Percentiles rank a stretch among this genome's conserved stretches.
These are phyloP conservation scores for Melanostoma scalare DNA, from an alignment of 2,888 invertebrate genomes.

Conservation along the genomic window DNA sequence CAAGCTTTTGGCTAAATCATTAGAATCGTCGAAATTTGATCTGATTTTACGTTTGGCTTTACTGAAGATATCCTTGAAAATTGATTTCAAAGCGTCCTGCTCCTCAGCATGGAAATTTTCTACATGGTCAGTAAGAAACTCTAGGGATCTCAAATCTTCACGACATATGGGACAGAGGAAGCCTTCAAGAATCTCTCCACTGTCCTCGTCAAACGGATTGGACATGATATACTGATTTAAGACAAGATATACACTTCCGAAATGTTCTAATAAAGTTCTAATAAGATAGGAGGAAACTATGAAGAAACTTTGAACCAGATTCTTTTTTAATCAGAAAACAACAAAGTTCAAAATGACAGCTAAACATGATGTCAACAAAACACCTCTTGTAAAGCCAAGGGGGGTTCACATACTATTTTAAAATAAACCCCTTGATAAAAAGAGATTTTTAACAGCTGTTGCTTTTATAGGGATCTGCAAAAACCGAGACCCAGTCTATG, in stretches of 20 bases:
- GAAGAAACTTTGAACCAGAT: background rate
- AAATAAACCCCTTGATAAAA: too few relatives aligned
- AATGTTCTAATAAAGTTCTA: too few relatives aligned
- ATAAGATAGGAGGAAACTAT: constrained; percentile 19
- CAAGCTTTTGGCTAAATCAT: constrained; percentile 84
- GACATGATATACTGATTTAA: constrained; percentile 69
- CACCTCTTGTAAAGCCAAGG: background rate
- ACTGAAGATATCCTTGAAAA: constrained; percentile 90
- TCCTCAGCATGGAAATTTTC: constrained; percentile 94
- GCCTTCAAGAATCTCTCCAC: constrained; percentile 90
- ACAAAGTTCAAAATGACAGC: background rate
- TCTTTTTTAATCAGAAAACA: constrained; percentile 1
- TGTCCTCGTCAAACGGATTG: constrained; percentile 79
- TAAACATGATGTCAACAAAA: constrained; percentile 30
- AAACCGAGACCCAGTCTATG: too few relatives aligned
- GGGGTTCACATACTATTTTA: background rate
- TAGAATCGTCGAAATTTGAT: constrained; percentile 88
- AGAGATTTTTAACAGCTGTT: too few relatives aligned
- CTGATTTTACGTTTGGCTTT: constrained; percentile 94
- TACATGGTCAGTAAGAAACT: constrained; percentile 93
- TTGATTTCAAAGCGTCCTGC: constrained; percentile 89
- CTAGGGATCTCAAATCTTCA: constrained; percentile 92
- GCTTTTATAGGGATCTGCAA: too few relatives aligned
- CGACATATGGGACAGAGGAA: constrained; percentile 98
- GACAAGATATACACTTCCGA: background rate